Percentiles rank a stretch among this genome's conserved stretches.
Evolutionary conservation across 2,113 vertebrate species (phyloP).

Genomic region (Peromyscus polionotus): DNA sequence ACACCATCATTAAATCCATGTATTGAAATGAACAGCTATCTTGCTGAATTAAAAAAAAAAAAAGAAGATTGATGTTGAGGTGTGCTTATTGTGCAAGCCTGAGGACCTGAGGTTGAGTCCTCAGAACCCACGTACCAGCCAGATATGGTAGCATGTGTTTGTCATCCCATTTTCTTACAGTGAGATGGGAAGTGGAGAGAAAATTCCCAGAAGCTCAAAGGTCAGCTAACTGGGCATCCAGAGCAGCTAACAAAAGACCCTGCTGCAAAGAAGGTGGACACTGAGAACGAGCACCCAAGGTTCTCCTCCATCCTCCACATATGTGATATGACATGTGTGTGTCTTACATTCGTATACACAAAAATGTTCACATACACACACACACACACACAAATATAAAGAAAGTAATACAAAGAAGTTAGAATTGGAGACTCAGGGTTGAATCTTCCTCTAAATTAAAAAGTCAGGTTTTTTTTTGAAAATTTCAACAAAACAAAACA

Average conservation of each 20-base stretch:
- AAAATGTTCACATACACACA: neutral
- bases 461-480: neutral
- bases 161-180: neutral
- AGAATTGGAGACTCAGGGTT: neutral
- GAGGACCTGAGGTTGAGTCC: neutral
- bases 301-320: too few relatives aligned
- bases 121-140: neutral
- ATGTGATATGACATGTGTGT: too few relatives aligned
- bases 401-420: neutral
- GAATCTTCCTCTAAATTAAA: constrained; percentile 9
- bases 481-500: neutral
- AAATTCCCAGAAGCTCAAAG: neutral
- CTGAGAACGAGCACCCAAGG: neutral
- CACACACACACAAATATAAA: neutral
- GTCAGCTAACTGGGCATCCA: neutral
- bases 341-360: neutral
- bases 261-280: neutral
- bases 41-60: constrained; percentile 15
- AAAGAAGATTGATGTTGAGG: neutral
- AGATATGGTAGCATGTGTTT: neutral
- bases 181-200: neutral
- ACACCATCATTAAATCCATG: neutral
- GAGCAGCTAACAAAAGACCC: neutral
- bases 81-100: neutral
- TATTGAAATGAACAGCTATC: neutral